Evolutionary conservation across 2,797 vertebrate genomes (phyloP), one percentile per base, ranked within the genome.

Genomic region (Sternarchorhynchus goeldii): DNA sequence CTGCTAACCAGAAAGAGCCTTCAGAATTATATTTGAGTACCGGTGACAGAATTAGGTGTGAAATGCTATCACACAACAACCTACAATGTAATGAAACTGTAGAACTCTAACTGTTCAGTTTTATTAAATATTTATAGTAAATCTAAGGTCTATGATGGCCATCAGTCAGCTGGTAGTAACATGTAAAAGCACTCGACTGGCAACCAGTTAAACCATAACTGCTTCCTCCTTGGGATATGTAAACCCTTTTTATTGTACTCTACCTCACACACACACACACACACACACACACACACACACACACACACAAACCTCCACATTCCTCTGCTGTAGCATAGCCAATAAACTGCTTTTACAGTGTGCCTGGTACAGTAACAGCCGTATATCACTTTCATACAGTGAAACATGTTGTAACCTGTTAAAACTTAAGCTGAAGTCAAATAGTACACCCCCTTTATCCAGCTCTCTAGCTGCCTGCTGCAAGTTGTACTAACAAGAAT

Each of bases 271-370:
- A 71, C 56, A 71, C 16, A 5, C 29, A 45, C 77, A 25, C 36
- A 34, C 55, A 32, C 73, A 76, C 50, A 65, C 73, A 65, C 67
- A 71, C 39, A 75, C 55, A 71, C 17, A 70, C 76, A 71, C 66
- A 41, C 65, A 59, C 41, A 73, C 62, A 79, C 45, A 63, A 73
- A 70, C 65, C 76, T 29, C 71, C 70, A 78, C 73, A 73, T 71
- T 79, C 79, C 68, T 18, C 36, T 73, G 68, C 36, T 53, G n/a
- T 55, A 56, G 20, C 71, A 75, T 57, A 56, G 20, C 55, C 55
- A 67, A 53, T 79, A 73, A 74, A 63, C 7, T 53, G 17, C 70
- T 75, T 73, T 74, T 68, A 79, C 77, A 68, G 64, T 74, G 68
- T 72, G 71, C 50, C 56, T 68, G 39, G 56, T 79, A 75, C 71